phyloP scores from a whole-genome alignment of 2,888 invertebrate genomes.

The Coecobrya sp. region DNA sequence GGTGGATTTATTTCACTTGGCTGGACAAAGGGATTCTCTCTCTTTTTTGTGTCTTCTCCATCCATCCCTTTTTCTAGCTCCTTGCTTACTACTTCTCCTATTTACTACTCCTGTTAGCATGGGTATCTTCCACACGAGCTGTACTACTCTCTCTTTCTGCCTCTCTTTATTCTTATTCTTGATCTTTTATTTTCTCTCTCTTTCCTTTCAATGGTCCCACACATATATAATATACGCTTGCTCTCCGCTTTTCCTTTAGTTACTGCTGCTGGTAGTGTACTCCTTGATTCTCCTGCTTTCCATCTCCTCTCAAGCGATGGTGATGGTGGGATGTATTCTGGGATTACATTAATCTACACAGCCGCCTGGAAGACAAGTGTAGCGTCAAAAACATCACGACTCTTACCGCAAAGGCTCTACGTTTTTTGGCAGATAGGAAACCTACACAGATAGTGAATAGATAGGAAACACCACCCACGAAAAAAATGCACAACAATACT shows the following conservation, averaged over 20 bases:
- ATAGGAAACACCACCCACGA: not conserved
- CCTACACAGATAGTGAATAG: not conserved
- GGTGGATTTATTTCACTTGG: conserved; percentile 83
- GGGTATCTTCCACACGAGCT: conserved; percentile 23
- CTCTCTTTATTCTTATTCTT: conserved; percentile 63
- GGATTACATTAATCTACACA: conserved; percentile 87
- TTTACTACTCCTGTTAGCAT: conserved; percentile 3
- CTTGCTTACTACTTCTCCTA: conserved; percentile 44
- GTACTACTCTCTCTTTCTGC: conserved; percentile 52
- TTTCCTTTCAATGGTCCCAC: conserved; percentile 43
- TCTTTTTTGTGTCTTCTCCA: conserved; percentile 71
- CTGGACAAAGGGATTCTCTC: conserved; percentile 82
- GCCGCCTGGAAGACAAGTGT: conserved; percentile 87
- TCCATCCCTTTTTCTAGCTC: conserved; percentile 59
- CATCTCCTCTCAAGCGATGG: conserved; percentile 79
- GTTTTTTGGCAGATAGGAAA: conserved; percentile 43
- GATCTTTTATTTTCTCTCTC: conserved; percentile 66
- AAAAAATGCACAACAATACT: not conserved
- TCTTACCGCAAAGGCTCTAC: conserved; percentile 79
- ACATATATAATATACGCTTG: not conserved
- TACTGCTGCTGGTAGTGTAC: conserved; percentile 59
- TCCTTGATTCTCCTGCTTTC: conserved; percentile 57
- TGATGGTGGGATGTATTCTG: conserved; percentile 84
- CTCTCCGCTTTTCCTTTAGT: conserved; percentile 7
- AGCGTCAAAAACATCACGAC: conserved; percentile 86